Evolutionary conservation across 2,888 invertebrate genomes (phyloP).

Genomic region (Opisthograptis luteolata): DNA sequence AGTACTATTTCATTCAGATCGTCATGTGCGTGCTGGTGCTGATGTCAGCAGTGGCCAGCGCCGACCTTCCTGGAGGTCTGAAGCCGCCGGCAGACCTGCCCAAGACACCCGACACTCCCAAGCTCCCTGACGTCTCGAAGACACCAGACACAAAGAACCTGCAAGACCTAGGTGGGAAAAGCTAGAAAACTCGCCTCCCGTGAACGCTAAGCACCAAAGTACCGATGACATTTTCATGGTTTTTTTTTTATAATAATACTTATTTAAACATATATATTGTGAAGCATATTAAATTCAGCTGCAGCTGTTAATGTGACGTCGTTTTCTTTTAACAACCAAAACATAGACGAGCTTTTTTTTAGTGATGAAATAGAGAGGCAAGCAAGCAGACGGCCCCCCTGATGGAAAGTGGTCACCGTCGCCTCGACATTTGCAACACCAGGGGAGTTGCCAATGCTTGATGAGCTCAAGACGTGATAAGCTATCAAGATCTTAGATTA

Average conservation of each 20-base stretch:
- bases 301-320: conserved; percentile 42
- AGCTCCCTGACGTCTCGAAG: conserved; percentile 35
- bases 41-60: conserved; percentile 51
- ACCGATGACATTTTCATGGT: not conserved
- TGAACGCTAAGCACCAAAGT: conserved; percentile 11
- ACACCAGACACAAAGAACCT: conserved; percentile 39
- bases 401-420: too few relatives aligned
- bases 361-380: too few relatives aligned
- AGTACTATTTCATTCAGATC: conserved; percentile 46
- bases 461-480: too few relatives aligned
- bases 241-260: conserved; percentile 13
- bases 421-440: too few relatives aligned
- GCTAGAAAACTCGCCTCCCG: conserved; percentile 22
- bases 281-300: conserved; percentile 58
- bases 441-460: too few relatives aligned
- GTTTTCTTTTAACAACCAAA: not conserved
- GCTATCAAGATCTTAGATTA: too few relatives aligned
- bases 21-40: conserved; percentile 61
- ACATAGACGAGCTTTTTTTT: too few relatives aligned
- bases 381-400: too few relatives aligned
- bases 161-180: conserved; percentile 42
- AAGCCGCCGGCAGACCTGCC: conserved; percentile 49
- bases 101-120: conserved; percentile 44
- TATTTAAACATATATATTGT: conserved; percentile 19
- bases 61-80: conserved; percentile 48